Evolutionary conservation across 2,797 vertebrate species (phyloP), one percentile per base, ranked within the genome.

Genomic region (Enteromius afrohamiltoni): DNA sequence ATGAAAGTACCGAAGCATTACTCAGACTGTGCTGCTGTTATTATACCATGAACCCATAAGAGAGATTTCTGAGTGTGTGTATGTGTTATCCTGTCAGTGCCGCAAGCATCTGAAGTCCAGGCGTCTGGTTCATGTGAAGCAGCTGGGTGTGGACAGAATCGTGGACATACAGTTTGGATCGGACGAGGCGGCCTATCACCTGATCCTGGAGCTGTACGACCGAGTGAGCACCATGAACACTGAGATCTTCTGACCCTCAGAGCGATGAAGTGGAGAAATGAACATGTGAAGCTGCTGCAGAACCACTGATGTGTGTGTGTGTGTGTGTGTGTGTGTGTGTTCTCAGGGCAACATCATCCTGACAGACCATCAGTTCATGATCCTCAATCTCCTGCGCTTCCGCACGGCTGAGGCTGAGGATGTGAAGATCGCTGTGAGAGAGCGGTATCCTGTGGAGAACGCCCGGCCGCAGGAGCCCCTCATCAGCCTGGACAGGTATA

Each of bases 101-200:
- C 96, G 98, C 31, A 99, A 99, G 83, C 98, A 99, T 84, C 86
- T 99, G 85, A 96, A 95, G 90, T 93, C 95, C 3, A 93, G 97
- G 3, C 92, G 98, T 2, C 84, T 99, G 85, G 95, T 97, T 13
- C 93, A 95, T 3, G 92, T 98, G 0, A 94, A 91, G 53, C 98
- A 99, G 90, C 96, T 99, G 0, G 98, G 98, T 0, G 90, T 96
- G 10, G 98, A 99, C 94, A 95, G 98, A 83, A 96, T 99, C 58
- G 95, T 99, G 64, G 97, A 99, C 91, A 92, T 99, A 87, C 98
- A 99, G 86, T 99, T 99, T 84, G 98, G 98, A 71, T 99, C 97
- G 2, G 97, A 97, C 0, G 95, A 98, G 83, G 98, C 98, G 1
- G 98, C 98, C 17, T 98, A 99, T 86, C 98, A 99, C 88, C 91